Percentiles rank a stretch among this genome's conserved stretches.
These are phyloP conservation scores for Zaprionus inermis DNA, from an alignment of 1,140 invertebrate species.

Conservation along the genomic window DNA sequence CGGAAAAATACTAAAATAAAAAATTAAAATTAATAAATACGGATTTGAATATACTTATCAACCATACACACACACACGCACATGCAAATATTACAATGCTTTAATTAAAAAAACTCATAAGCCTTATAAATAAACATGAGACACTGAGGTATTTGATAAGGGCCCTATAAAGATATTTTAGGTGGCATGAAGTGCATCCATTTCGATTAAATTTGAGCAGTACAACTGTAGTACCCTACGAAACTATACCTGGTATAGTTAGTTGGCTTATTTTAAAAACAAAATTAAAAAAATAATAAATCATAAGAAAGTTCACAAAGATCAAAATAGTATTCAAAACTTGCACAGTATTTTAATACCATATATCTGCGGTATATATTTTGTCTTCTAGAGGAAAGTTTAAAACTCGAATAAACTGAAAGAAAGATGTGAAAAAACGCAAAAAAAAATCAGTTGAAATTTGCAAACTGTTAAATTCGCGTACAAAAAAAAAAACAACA, in stretches of 20 bases:
- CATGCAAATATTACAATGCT: neutral
- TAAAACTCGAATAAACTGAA: constrained; percentile 17
- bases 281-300: too few species aligned
- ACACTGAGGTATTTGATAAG: too few species aligned
- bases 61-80: constrained; percentile 22
- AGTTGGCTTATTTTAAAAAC: too few species aligned
- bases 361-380: neutral
- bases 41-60: constrained; percentile 8
- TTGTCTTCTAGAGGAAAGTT: constrained; percentile 55
- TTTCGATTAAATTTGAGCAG: too few species aligned
- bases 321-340: constrained; percentile 41
- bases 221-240: too few species aligned
- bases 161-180: too few species aligned
- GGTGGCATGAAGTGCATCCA: too few species aligned
- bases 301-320: constrained; percentile 6
- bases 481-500: constrained; percentile 24
- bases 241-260: too few species aligned
- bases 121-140: too few species aligned
- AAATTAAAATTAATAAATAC: constrained; percentile 13
- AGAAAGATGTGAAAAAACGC: constrained; percentile 38
- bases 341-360: constrained; percentile 28
- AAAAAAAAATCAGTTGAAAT: constrained; percentile 4
- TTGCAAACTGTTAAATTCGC: constrained; percentile 30
- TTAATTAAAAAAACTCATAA: too few species aligned
- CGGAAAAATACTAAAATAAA: constrained; percentile 30